Evolutionary conservation across 1,140 invertebrate genomes (phyloP), one percentile per base, ranked within the genome.

Genomic region (Cotesia typhae): DNA sequence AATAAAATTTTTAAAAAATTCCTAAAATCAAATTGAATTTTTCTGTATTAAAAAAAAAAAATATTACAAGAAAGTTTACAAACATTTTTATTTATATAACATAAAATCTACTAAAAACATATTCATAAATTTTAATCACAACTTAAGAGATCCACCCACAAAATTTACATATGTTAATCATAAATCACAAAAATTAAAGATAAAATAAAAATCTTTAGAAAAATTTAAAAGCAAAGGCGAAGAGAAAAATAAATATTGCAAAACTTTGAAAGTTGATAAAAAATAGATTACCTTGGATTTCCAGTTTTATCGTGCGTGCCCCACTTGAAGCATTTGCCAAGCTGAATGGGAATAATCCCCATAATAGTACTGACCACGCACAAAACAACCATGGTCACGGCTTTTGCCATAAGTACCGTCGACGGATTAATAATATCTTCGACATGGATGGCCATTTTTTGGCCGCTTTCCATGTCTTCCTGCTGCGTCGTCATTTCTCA

Each of bases 311-410:
- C 51, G 12, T 83, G 81, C n/a, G 83, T 83, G 52, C 87, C 85
- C 90, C 90, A 92, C 66, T 90, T 88, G 70, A 91, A 90, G 77
- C 88, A 90, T n/a, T 87, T 87, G 1, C 92, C 90, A 14, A 94
- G 79, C 64, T 90, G 81, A 73, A 93, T 88, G 0, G 94, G 93
- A 6, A 93, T 76, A 36, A 90, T 87, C 4, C 93, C 93, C 69
- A 93, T 89, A 2, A 90, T 78, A 74, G 92, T 89, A 10, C 93
- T 93, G 52, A 93, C 89, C 1, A 83, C 78, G 74, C 92, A 93
- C 2, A 95, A 85, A 35, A 90, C 88, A 3, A 89, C 82, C 92
- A 94, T 94, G 3, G 93, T 92, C 3, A 92, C 89, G 7, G 89
- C 88, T 85, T 94, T 94, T 0, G 92, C 92, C 1, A 84, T 76